phyloP scores from a whole-genome alignment of 2,888 invertebrate genomes.

The Hybos culiciformis region DNA sequence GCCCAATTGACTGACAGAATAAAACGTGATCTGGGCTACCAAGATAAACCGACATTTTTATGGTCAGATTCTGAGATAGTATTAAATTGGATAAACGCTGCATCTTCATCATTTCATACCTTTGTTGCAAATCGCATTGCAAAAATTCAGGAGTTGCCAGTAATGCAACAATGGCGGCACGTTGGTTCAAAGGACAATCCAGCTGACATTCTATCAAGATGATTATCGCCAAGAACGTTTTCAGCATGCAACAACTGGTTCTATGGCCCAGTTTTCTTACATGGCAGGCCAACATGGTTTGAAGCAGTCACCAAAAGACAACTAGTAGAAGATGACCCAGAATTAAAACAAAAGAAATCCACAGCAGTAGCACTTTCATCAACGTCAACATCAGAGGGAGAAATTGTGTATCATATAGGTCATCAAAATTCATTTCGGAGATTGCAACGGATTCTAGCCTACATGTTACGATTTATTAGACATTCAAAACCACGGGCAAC shows the following conservation, averaged over 20 bases:
- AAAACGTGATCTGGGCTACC: not conserved
- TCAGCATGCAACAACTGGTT: conserved; percentile 1
- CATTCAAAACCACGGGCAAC: too few relatives aligned
- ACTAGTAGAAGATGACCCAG: too few relatives aligned
- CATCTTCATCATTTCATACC: conserved; percentile 2
- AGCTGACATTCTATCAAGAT: conserved; percentile 5
- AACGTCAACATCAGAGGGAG: too few relatives aligned
- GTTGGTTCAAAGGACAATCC: conserved; percentile 9
- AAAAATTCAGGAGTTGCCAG: conserved; percentile 4
- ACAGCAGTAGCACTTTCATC: too few relatives aligned
- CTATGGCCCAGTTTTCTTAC: conserved; percentile 2
- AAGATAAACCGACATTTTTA: conserved; percentile 1
- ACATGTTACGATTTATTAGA: too few relatives aligned
- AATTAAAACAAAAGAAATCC: too few relatives aligned
- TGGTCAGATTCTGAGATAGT: conserved; percentile 9
- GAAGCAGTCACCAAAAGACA: too few relatives aligned
- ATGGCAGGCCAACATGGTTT: too few relatives aligned
- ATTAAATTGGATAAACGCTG: not conserved
- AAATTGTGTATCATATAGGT: too few relatives aligned
- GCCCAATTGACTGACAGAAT: conserved; percentile 3
- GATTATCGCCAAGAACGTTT: conserved; percentile 2
- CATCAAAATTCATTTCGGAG: too few relatives aligned
- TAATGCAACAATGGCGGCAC: conserved; percentile 6
- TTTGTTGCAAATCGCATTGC: conserved; percentile 9
- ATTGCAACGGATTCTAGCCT: too few relatives aligned